These are phyloP conservation scores for Dicycla oo DNA, from an alignment of 2,888 invertebrate species.

Conservation along the genomic window DNA sequence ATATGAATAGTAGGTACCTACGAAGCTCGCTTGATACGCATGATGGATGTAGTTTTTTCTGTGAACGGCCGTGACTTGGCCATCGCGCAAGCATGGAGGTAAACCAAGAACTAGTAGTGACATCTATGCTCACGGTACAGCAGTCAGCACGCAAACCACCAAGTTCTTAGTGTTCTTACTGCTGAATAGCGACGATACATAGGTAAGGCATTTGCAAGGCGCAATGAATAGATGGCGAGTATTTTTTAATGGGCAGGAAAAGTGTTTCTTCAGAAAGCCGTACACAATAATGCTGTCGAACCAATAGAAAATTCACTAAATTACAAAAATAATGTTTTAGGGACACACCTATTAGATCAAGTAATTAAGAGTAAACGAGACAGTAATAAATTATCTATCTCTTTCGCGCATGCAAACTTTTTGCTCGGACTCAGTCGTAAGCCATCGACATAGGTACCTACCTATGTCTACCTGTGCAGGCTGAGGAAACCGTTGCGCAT, in stretches of 20 bases:
- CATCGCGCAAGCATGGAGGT: slow-evolving; percentile 1
- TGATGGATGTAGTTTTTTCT: background rate
- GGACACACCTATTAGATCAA: background rate
- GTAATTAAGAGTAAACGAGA: background rate
- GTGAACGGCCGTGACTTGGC: too few relatives aligned
- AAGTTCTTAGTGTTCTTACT: too few relatives aligned
- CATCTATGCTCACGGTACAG: background rate
- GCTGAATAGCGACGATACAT: background rate
- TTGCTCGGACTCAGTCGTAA: background rate
- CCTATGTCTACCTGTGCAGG: too few relatives aligned
- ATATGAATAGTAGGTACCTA: background rate
- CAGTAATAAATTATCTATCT: background rate
- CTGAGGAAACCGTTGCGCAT: too few relatives aligned
- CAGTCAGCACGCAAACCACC: background rate
- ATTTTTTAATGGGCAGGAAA: background rate
- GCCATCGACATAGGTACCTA: too few relatives aligned
- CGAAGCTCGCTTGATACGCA: background rate
- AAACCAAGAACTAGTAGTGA: background rate
- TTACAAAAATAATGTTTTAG: background rate
- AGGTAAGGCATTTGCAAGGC: background rate
- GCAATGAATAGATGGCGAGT: background rate
- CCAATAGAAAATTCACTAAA: background rate
- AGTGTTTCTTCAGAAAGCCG: background rate
- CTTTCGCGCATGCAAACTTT: background rate
- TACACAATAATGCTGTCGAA: too few relatives aligned